Base-by-base conservation (phyloP, 2,797 vertebrate species). In the Pogonophryne albipinna region DNA sequence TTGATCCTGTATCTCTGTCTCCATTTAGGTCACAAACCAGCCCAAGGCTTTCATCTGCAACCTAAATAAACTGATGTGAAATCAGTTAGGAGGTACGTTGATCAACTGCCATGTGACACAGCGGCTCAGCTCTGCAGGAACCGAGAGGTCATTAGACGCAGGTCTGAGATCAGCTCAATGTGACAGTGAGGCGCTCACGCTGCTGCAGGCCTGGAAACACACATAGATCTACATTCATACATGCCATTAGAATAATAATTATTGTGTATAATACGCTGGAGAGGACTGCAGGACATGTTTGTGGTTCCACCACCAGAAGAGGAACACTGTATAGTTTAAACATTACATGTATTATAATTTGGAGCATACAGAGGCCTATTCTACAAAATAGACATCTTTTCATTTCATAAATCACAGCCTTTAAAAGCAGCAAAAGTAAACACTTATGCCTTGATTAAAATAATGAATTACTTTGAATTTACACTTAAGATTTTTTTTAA, bases 11-110 rank as follows among this genome's bases (percentile, higher is more conserved):
- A 46, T 23, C 34, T 65, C 47, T 76, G 62, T 73, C 61, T 77
- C 87, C 53, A 89, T 90, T 71, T 82, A 76, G 85, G 90, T 87
- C 89, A 89, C 63, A 17, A 12, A 60, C 73, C 66, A 42, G 74
- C 83, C 85, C 34, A 55, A 76, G 82, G 85, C 63, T 8, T 45
- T 44, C 41, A 87, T 83, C 83, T 77, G 64, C 79, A 80, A 67
- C 58, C 34, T 5, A 9, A 31, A 65, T 66, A 79, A 80, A 42
- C 79, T 82, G 71, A 86, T 58, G 76, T 71, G 45, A 55, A 75
- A 61, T 73, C n/a, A 64, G 11, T 34, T 8, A 60, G 42, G 62
- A 74, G 58, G 41, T 8, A 42, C 51, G 58, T 50, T 53, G 71
- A 57, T 55, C 62, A 55, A 62, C 63, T 57, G 75, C 77, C 51